Percentiles rank a stretch among this genome's conserved stretches.
Evolutionary conservation across 64 coral and sea anemone species (phyloP).

Genomic region (Dendronephthya gigantea): DNA sequence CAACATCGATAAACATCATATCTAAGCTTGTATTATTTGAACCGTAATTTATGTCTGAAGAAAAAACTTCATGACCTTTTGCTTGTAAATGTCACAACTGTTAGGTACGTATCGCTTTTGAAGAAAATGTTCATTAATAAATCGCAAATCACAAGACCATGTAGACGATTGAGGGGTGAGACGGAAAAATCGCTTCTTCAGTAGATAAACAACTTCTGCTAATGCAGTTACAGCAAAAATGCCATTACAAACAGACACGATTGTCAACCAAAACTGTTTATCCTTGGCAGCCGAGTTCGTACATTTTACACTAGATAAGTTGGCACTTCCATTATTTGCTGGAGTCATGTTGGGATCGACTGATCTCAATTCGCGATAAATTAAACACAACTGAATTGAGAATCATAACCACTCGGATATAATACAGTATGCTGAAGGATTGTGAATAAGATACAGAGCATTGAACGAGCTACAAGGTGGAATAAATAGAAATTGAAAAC

Average conservation of each 20-base stretch:
- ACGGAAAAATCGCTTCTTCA: neutral
- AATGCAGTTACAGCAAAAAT: neutral
- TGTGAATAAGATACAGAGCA: slow-evolving; percentile 19
- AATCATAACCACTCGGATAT: slow-evolving; percentile 31
- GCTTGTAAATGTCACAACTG: neutral
- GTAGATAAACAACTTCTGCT: neutral
- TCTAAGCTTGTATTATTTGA: slow-evolving; percentile 11
- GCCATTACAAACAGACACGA: neutral
- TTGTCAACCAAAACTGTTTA: neutral
- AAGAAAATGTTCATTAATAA: neutral
- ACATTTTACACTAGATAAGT: neutral
- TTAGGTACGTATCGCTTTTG: neutral
- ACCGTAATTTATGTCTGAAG: neutral
- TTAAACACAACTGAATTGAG: neutral
- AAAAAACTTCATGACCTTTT: neutral
- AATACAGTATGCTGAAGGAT: slow-evolving; percentile 23
- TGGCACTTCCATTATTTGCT: neutral
- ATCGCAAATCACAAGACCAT: neutral
- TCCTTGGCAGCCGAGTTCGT: neutral
- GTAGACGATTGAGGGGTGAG: neutral
- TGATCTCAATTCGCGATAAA: neutral
- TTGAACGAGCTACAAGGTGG: slow-evolving; percentile 21
- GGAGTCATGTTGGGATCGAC: neutral
- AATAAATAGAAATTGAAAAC: slow-evolving; percentile 19
- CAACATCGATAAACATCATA: slow-evolving; percentile 15